A percentile compares a stretch with the other conserved stretches of the same genome.
Conservation (phyloP, 2,113 vertebrate species). For the Podiceps cristatus region DNA sequence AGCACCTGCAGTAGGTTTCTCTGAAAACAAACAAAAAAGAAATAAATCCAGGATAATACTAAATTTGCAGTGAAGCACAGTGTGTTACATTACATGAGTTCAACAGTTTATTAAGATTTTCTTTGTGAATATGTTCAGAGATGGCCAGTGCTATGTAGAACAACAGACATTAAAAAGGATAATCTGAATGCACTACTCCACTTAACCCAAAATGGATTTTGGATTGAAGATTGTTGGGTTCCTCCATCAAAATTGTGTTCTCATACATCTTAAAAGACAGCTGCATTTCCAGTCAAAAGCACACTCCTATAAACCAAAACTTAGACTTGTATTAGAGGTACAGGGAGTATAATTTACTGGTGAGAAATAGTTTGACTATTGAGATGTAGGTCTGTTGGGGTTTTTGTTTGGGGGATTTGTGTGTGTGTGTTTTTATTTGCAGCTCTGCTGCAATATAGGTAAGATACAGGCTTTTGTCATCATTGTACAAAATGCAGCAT, state of each 20-base stretch:
- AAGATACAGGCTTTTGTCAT: neutral
- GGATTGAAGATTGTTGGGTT: neutral
- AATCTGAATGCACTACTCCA: neutral
- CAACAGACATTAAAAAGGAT: neutral
- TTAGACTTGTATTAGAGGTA: neutral
- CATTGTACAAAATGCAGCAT: neutral
- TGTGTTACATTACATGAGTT: neutral
- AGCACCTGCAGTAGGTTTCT: neutral
- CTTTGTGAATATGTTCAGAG: neutral
- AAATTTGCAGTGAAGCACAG: conserved; percentile 7
- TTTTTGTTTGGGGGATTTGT: neutral
- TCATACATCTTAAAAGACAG: neutral
- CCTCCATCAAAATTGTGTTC: neutral
- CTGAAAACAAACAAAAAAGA: neutral
- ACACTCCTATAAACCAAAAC: neutral
- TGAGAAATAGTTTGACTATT: neutral
- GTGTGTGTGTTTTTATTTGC: neutral
- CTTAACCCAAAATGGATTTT: neutral
- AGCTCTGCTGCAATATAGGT: neutral
- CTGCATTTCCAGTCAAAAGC: neutral
- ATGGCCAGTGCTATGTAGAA: neutral
- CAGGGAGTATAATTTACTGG: neutral
- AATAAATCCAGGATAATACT: neutral
- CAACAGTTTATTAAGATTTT: neutral
- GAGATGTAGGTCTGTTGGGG: accelerated